A percentile compares a stretch with the other conserved stretches of the same genome.
phyloP scores from a whole-genome alignment of 2,113 vertebrate genomes.

The Chlorodrepanis virens region DNA sequence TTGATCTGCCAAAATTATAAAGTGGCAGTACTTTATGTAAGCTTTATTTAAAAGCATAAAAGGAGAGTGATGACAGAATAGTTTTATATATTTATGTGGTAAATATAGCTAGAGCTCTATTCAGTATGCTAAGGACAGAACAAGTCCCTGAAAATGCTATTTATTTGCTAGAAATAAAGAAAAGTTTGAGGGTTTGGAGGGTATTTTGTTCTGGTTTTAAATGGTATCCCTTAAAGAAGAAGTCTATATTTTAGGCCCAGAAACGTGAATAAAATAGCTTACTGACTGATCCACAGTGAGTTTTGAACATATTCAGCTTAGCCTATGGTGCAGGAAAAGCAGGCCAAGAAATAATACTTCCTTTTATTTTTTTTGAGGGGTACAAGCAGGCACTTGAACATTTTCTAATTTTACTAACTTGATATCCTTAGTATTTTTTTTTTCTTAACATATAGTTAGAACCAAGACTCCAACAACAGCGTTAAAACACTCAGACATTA shows the following conservation, averaged over 20 bases:
- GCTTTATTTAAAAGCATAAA: slow-evolving; percentile 61
- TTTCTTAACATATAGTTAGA: background rate
- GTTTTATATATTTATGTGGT: slow-evolving; percentile 33
- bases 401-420: background rate
- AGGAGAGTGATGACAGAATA: slow-evolving; percentile 42
- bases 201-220: background rate
- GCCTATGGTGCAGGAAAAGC: background rate
- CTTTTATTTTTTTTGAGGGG: background rate
- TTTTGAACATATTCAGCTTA: background rate
- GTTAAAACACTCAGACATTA: background rate
- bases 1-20: slow-evolving; percentile 36
- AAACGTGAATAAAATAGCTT: background rate
- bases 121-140: slow-evolving; percentile 20
- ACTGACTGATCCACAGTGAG: background rate
- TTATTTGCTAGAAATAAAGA: background rate
- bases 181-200: background rate
- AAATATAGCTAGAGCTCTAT: slow-evolving; percentile 43
- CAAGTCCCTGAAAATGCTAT: slow-evolving; percentile 9
- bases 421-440: background rate
- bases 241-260: background rate
- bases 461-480: background rate
- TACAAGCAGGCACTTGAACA: background rate
- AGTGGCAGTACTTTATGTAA: slow-evolving; percentile 49
- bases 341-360: background rate
- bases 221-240: background rate